Base-by-base conservation (phyloP, 1,140 invertebrate genomes). In the Euschistus heros region DNA sequence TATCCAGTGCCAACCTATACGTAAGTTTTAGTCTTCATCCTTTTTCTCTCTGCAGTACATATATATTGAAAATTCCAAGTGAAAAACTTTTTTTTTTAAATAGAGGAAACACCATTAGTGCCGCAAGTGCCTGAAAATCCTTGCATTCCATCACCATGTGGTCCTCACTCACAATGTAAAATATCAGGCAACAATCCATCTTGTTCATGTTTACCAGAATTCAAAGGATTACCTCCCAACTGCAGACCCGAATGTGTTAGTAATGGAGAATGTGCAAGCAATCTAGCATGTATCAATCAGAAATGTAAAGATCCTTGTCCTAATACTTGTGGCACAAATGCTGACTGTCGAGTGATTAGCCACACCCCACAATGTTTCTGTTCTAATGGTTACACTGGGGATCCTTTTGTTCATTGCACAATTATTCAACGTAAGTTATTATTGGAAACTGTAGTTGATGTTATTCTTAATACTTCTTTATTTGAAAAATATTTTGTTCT, bases 291-390 rank as follows among this genome's bases (percentile, higher is more conserved):
- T 71, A 82, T 85, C 15, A 84, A 83, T 70, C 80, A 81, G 68
- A 86, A 84, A 76, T 88, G 86, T 72, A 75, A 75, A 70, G 82
- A 87, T 73, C 86, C 86, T 63, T 87, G 86, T 74, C 76, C 79
- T 26, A 81, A 79, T 24, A 78, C 81, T 30, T 88, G 86, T 73
- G 85, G 82, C 18, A 70, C 75, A 18, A 82, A 82, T 74, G 82
- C 86, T 13, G 75, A 82, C 69, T 89, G 86, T 72, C 76, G 79
- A 44, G 84, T 86, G 13, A 78, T 84, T 26, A 86, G 83, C 71
- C 84, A 86, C 71, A 80, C 81, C 20, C 79, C 82, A 26, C 81
- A 80, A 63, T 86, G 85, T 71, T 76, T 80, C 20, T 86, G 85
- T 72, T 73, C 77, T 30, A 69, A 75, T 59, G 81, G 81, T 52